Evolutionary conservation across 2,113 vertebrate genomes (phyloP).

Genomic region (Sula dactylatra): DNA sequence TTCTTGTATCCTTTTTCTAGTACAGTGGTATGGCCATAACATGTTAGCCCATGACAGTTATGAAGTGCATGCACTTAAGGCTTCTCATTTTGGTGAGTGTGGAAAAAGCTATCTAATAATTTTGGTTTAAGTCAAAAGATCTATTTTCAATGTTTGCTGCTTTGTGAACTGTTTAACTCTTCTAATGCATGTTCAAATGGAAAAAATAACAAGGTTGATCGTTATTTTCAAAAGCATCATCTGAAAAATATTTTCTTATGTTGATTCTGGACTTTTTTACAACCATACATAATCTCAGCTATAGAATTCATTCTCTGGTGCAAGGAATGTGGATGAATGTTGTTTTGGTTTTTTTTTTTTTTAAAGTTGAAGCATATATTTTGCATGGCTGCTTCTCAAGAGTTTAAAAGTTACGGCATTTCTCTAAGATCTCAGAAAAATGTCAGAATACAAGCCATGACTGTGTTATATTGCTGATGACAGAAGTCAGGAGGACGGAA

Average conservation of each 20-base stretch:
- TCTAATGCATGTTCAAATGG: not conserved
- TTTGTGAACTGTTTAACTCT: not conserved
- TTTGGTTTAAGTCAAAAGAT: not conserved
- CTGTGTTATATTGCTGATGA: not conserved
- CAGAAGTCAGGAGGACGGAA: not conserved
- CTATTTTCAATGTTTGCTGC: not conserved
- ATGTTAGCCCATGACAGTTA: not conserved
- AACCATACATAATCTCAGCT: not conserved
- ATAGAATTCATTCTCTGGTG: not conserved
- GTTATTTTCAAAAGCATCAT: not conserved
- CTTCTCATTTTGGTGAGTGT: not conserved
- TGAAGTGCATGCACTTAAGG: not conserved
- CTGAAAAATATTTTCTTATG: not conserved
- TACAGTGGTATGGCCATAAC: not conserved
- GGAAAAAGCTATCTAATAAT: not conserved
- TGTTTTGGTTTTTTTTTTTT: too few relatives aligned
- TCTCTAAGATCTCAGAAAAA: not conserved
- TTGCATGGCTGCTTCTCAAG: not conserved
- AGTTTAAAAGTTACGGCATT: not conserved
- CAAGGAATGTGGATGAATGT: not conserved
- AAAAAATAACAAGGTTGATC: not conserved
- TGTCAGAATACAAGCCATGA: not conserved
- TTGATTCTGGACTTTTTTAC: not conserved
- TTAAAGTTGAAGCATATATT: not conserved
- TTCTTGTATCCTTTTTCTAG: not conserved